Conservation (phyloP, 2,797 vertebrate species). For the Catostomus latipinnis region DNA sequence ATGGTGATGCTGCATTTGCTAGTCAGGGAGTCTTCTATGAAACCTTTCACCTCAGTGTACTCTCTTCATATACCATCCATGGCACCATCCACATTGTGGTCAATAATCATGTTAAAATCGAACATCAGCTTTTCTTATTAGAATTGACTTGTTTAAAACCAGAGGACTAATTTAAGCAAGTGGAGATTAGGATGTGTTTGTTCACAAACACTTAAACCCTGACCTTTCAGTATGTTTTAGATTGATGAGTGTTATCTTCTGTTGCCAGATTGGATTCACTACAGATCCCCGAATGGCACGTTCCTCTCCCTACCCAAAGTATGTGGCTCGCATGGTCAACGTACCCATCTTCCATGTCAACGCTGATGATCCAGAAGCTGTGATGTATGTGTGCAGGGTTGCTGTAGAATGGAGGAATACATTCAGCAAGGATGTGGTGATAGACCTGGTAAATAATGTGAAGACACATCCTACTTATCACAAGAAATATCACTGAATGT, state of each 20-base stretch:
- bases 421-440: conserved; percentile 92
- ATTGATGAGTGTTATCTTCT: conserved; percentile 47
- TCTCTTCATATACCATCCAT: conserved; percentile 90
- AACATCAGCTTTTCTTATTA: conserved; percentile 30
- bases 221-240: conserved; percentile 32
- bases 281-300: conserved; percentile 90
- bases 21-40: conserved; percentile 93
- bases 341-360: conserved; percentile 94
- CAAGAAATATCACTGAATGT: not conserved
- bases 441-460: conserved; percentile 82
- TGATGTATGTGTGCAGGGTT: conserved; percentile 90
- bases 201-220: conserved; percentile 21
- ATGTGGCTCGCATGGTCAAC: conserved; percentile 88
- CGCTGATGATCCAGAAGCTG: conserved; percentile 87
- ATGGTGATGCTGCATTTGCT: conserved; percentile 91
- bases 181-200: conserved; percentile 4
- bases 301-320: conserved; percentile 89
- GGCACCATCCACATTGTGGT: conserved; percentile 92
- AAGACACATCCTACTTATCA: not conserved
- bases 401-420: conserved; percentile 88
- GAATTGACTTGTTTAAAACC: not conserved
- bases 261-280: conserved; percentile 88
- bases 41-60: conserved; percentile 93
- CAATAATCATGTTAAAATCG: conserved; percentile 89
- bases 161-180: not conserved